phyloP scores from a whole-genome alignment of 2,797 vertebrate species.

The Aldrovandia affinis region DNA sequence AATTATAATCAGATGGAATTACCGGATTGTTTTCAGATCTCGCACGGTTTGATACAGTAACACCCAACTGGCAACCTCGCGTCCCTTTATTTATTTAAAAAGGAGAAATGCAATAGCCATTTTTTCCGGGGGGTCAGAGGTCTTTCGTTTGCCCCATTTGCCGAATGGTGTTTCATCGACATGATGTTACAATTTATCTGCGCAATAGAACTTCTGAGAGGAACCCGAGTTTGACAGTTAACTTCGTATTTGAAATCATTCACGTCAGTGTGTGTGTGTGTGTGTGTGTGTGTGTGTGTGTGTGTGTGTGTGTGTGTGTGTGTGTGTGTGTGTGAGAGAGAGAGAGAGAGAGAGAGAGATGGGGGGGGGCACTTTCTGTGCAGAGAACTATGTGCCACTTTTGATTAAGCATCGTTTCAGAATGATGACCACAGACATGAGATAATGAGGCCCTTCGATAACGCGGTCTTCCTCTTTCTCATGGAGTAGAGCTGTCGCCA shows the following conservation, averaged over 20 bases:
- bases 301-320: slow-evolving; percentile 10
- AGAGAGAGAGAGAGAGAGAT: neutral
- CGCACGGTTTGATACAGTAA: neutral
- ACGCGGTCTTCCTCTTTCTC: slow-evolving; percentile 82
- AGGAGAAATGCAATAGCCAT: neutral
- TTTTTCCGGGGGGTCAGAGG: neutral
- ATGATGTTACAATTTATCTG: neutral
- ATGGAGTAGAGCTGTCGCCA: slow-evolving; percentile 86
- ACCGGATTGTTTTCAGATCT: slow-evolving; percentile 6
- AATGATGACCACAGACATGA: slow-evolving; percentile 84
- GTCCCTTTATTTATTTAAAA: neutral
- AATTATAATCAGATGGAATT: neutral
- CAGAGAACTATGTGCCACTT: slow-evolving; percentile 70
- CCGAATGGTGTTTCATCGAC: neutral
- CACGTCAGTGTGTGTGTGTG: neutral
- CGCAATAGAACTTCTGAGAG: neutral
- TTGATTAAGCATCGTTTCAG: slow-evolving; percentile 76
- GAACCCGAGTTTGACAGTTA: neutral
- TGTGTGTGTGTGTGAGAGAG: slow-evolving; percentile 10
- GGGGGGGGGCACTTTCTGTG: slow-evolving; percentile 45
- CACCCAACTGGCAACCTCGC: neutral
- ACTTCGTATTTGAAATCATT: neutral
- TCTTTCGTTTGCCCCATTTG: neutral
- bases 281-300: slow-evolving; percentile 3
- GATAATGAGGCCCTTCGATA: slow-evolving; percentile 85